Conservation (phyloP, 2,888 invertebrate genomes). For the Parascotia fuliginaria region DNA sequence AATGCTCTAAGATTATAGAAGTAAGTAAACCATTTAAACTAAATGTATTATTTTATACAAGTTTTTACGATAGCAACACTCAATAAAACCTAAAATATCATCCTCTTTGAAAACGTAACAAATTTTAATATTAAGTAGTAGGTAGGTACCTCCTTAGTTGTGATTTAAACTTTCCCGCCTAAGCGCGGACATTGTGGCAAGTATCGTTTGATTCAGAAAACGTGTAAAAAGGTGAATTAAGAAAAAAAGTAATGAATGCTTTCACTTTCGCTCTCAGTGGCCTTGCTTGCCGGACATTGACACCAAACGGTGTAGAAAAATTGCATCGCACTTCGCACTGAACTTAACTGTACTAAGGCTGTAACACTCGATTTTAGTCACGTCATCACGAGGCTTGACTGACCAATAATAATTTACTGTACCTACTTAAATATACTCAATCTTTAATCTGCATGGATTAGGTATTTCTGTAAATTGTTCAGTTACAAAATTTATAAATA, state of each 20-base stretch:
- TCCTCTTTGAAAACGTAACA: too few relatives aligned
- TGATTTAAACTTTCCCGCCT: conserved; percentile 10
- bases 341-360: conserved; percentile 46
- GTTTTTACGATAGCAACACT: too few relatives aligned
- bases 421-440: too few relatives aligned
- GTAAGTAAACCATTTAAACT: too few relatives aligned
- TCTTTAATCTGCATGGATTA: too few relatives aligned
- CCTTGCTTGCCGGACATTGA: conserved; percentile 68
- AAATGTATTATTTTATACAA: too few relatives aligned
- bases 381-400: conserved; percentile 52
- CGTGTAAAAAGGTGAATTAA: conserved; percentile 42
- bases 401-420: too few relatives aligned
- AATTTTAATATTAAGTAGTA: not conserved
- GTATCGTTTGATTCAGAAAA: conserved; percentile 35
- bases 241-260: conserved; percentile 58
- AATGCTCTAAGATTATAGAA: too few relatives aligned
- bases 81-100: too few relatives aligned
- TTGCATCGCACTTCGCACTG: conserved; percentile 54
- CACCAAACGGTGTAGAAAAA: conserved; percentile 58
- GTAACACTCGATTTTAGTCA: conserved; percentile 59
- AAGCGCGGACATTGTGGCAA: conserved; percentile 15
- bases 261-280: conserved; percentile 54
- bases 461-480: too few relatives aligned
- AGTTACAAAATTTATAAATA: too few relatives aligned
- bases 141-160: not conserved